Evolutionary conservation across 2,888 invertebrate species (phyloP).

Genomic region (Eupithecia subfuscata): DNA sequence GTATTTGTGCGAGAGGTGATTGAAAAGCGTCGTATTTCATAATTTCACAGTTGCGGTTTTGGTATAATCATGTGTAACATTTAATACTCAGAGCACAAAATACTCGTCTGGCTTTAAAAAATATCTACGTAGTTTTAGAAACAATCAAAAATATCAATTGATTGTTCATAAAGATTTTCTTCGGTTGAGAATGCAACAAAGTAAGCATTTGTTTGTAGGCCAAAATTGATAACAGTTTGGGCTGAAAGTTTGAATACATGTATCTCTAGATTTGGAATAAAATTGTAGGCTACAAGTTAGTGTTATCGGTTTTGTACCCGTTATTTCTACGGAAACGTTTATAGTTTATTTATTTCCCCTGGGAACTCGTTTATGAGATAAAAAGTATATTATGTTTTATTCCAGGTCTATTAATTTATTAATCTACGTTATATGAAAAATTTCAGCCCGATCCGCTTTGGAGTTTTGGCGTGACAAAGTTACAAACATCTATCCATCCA

Average conservation of each 20-base stretch:
- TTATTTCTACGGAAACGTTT: background rate
- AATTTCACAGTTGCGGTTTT: background rate
- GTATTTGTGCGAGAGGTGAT: no score
- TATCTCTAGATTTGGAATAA: background rate
- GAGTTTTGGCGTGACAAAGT: no score
- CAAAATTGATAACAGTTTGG: no score
- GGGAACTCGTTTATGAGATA: no score
- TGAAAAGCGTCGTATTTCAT: no score
- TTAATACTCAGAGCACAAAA: background rate
- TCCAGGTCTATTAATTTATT: no score
- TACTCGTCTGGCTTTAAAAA: background rate
- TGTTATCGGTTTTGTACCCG: background rate
- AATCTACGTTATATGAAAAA: no score
- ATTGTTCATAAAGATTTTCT: no score
- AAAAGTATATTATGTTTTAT: no score
- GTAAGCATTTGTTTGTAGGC: no score
- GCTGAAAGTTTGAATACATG: background rate
- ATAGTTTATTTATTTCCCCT: background rate
- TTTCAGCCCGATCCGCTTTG: no score
- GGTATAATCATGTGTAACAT: background rate
- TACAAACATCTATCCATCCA: background rate
- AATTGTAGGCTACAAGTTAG: background rate
- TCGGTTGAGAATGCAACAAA: no score
- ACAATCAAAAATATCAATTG: background rate
- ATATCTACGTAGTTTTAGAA: background rate